These are phyloP conservation scores for Penaeus chinensis DNA, from an alignment of 1,140 invertebrate species.

Conservation along the genomic window DNA sequence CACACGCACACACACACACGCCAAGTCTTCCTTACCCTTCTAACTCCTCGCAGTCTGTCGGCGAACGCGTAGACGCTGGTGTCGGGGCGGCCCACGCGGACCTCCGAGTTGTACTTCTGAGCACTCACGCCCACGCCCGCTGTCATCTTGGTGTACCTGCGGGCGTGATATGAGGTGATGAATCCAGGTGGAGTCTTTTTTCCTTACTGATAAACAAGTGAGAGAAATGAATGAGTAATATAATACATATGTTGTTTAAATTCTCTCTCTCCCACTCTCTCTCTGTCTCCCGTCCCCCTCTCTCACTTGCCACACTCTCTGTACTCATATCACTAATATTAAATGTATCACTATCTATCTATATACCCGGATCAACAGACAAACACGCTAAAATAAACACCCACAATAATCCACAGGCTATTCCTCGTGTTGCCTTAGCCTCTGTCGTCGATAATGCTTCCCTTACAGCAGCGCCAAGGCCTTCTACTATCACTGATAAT, in stretches of 20 bases:
- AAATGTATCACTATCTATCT: no score
- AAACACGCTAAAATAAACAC: no score
- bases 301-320: neutral
- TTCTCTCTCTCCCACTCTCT: neutral
- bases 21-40: constrained; percentile 70
- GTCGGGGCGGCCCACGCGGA: constrained; percentile 71
- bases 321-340: no score
- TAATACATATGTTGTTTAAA: no score
- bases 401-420: no score
- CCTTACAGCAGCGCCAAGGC: no score
- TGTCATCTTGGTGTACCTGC: constrained; percentile 76
- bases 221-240: no score
- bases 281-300: neutral
- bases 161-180: neutral
- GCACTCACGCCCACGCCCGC: constrained; percentile 74
- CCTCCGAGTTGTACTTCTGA: constrained; percentile 78
- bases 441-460: no score
- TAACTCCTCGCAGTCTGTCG: constrained; percentile 76
- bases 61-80: constrained; percentile 73
- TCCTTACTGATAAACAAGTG: neutral
- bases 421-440: no score
- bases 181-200: neutral
- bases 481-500: no score
- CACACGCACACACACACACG: no score
- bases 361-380: no score